Conservation (phyloP, 1,140 invertebrate genomes). For the Temnothorax curvispinosus region DNA sequence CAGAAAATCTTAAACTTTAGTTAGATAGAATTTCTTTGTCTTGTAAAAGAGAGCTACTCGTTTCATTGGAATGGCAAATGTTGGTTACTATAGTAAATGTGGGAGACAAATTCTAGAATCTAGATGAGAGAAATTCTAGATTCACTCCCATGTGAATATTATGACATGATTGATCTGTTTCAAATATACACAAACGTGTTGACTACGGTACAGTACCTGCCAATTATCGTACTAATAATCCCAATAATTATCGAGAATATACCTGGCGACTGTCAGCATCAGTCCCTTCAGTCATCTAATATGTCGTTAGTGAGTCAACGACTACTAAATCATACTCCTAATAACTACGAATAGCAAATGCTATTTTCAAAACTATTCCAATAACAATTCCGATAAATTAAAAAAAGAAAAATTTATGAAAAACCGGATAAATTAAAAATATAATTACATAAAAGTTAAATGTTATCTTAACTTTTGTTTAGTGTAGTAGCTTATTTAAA, state of each 20-base stretch:
- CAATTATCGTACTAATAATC: constrained; percentile 16
- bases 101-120: background rate
- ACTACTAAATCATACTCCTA: background rate
- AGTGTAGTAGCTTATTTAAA: background rate
- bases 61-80: background rate
- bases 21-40: background rate
- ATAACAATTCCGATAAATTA: background rate
- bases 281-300: background rate
- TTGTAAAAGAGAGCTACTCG: background rate
- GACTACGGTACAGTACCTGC: background rate
- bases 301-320: background rate
- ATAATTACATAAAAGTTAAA: background rate
- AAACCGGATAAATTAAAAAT: background rate
- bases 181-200: background rate
- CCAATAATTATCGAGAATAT: constrained; percentile 7
- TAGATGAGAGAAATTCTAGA: background rate
- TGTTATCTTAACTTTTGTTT: background rate
- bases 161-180: background rate
- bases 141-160: background rate
- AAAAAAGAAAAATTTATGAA: background rate
- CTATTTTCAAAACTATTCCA: background rate
- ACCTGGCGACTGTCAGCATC: background rate
- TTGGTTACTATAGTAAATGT: background rate
- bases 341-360: background rate
- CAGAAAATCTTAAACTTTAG: background rate